Evolutionary conservation across 2,797 vertebrate genomes (phyloP), one percentile per base, ranked within the genome.

Genomic region (Eidolon dupreanum): DNA sequence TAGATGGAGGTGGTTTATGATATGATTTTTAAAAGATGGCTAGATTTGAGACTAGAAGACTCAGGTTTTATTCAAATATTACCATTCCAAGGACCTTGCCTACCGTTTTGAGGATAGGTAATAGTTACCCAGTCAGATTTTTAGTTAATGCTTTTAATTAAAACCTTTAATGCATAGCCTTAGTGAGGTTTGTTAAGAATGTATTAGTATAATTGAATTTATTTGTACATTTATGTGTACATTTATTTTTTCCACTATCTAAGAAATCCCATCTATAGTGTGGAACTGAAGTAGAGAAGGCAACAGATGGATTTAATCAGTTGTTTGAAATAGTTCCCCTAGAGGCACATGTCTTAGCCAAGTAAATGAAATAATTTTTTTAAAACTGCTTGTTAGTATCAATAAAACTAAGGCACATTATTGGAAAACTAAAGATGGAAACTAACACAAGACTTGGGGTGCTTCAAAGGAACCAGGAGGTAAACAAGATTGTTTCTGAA

Each of bases 311-410:
- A 93, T 74, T 89, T 70, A 77, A 22, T 88, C 83, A 84, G 57
- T 77, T 90, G 43, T 87, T 94, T 65, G 46, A 94, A 93, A 90
- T n/a, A 38, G 77, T 92, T 88, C 55, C 81, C 88, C 75, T 57
- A 86, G 93, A 86, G 78, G 65, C 57, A 71, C 38, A 90, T 63
- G 79, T 88, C 83, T 89, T 89, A 83, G 53, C 73, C 17, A 26
- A 95, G 75, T 33, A 96, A 84, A 74, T 83, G 70, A 95, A 93
- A 78, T 97, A 88, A 94, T 89, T 95, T 96, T 91, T 46, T 66
- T 26, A 9, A 33, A 94, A 94, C 89, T 96, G 43, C 38, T 38
- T 86, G 70, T 82, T 97, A 87, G 79, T 12, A 94, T 94, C 96
- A 92, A 93, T 93, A 95, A 63, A 95, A 94, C 55, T 93, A 57